A percentile compares a stretch with the other conserved stretches of the same genome.
phyloP scores from a whole-genome alignment of 2,888 invertebrate species.

The Lithophane ornitopus region DNA sequence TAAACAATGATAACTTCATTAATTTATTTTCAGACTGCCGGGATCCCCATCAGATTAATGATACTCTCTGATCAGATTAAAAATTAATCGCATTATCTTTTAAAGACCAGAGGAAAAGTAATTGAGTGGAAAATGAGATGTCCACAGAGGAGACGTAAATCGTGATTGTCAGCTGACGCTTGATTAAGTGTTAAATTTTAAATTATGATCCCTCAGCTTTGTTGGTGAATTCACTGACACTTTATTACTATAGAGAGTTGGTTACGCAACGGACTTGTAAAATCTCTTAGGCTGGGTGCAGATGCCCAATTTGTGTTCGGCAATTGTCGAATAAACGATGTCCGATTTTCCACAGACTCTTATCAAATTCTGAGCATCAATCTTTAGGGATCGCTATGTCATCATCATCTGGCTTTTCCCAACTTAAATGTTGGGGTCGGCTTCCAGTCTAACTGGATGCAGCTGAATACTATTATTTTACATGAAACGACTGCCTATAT shows the following conservation, averaged over 20 bases:
- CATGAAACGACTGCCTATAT: too few species aligned
- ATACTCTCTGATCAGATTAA: slow-evolving; percentile 78
- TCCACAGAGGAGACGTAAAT: slow-evolving; percentile 80
- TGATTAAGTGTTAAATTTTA: slow-evolving; percentile 89
- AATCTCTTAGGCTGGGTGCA: slow-evolving; percentile 41
- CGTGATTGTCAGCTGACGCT: slow-evolving; percentile 84
- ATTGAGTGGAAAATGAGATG: slow-evolving; percentile 84
- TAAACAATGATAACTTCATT: slow-evolving; percentile 77
- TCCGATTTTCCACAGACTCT: neutral
- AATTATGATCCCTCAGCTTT: slow-evolving; percentile 80
- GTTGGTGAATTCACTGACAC: slow-evolving; percentile 64
- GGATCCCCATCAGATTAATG: slow-evolving; percentile 60
- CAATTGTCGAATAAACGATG: neutral
- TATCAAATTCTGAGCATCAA: neutral
- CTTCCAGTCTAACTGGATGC: too few species aligned
- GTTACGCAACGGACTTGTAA: slow-evolving; percentile 36
- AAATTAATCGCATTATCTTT: slow-evolving; percentile 82
- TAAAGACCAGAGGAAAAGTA: slow-evolving; percentile 81
- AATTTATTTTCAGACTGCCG: slow-evolving; percentile 58
- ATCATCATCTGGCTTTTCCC: too few species aligned
- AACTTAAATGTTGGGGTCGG: too few species aligned
- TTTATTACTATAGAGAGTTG: slow-evolving; percentile 56
- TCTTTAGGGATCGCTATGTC: neutral
- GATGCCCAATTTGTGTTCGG: neutral
- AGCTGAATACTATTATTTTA: too few species aligned